A percentile compares a stretch with the other conserved stretches of the same genome.
Conservation (phyloP, 2,888 invertebrate genomes). For the Allophyes oxyacanthae region DNA sequence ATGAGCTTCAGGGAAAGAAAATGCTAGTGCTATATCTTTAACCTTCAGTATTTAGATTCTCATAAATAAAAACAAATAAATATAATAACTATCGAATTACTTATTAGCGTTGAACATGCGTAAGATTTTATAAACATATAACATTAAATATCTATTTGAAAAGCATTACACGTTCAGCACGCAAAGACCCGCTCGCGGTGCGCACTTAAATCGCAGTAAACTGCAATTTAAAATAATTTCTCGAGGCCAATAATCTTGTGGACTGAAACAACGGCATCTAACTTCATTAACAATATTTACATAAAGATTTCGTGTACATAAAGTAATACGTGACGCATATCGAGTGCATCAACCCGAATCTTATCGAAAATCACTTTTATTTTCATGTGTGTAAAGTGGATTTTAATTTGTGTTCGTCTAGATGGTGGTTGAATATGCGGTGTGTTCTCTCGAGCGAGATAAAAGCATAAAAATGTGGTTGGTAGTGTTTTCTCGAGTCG, state of each 20-base stretch:
- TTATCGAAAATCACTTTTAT: conserved; percentile 76
- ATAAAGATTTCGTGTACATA: conserved; percentile 49
- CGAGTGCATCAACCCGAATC: conserved; percentile 37
- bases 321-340: conserved; percentile 42
- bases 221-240: conserved; percentile 43
- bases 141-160: conserved; percentile 53
- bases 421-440: conserved; percentile 52
- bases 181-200: conserved; percentile 33
- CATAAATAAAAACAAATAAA: too few relatives aligned
- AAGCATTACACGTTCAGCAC: conserved; percentile 39
- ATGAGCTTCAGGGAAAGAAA: too few relatives aligned
- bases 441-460: conserved; percentile 79
- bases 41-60: too few relatives aligned
- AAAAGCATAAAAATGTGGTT: conserved; percentile 82
- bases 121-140: conserved; percentile 28
- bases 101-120: neutral
- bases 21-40: too few relatives aligned
- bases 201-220: conserved; percentile 38
- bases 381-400: conserved; percentile 70
- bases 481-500: conserved; percentile 79
- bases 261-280: conserved; percentile 35
- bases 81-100: too few relatives aligned
- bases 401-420: conserved; percentile 58
- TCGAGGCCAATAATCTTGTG: conserved; percentile 45
- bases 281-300: conserved; percentile 51